Evolutionary conservation across 2,888 invertebrate genomes (phyloP).

Genomic region (Drosophila maculinotata): DNA sequence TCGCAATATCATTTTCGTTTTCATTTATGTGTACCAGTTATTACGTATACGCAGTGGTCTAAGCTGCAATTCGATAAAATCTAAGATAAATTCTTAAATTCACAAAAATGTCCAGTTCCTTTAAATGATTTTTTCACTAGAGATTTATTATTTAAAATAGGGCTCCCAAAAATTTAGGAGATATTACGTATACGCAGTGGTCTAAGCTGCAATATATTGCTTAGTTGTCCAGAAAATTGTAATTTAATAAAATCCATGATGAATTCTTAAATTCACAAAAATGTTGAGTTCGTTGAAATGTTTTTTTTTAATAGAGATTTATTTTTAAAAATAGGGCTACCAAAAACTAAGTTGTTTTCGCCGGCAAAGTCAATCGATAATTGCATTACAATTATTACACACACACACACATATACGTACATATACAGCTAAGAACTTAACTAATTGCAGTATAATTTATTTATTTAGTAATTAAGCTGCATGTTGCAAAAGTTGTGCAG

Average conservation of each 20-base stretch:
- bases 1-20: constrained; percentile 19
- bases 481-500: constrained; percentile 56
- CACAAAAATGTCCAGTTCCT: no score
- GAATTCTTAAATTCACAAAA: no score
- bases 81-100: no score
- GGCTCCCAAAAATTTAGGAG: no score
- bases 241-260: no score
- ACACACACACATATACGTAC: not conserved
- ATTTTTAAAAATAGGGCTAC: no score
- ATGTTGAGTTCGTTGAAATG: no score
- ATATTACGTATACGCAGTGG: constrained; percentile 8
- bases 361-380: constrained; percentile 20
- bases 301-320: no score
- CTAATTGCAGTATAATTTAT: constrained; percentile 75
- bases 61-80: no score
- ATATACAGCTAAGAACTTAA: constrained; percentile 39
- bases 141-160: no score
- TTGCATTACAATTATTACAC: constrained; percentile 1
- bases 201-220: not conserved
- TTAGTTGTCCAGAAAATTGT: no score
- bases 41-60: constrained; percentile 5
- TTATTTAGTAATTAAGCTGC: constrained; percentile 75
- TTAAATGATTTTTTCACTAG: no score
- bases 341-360: constrained; percentile 9
- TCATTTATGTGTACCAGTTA: constrained; percentile 3